Base-by-base conservation (phyloP, 1,140 invertebrate species). In the Leptonema lineaticorne region DNA sequence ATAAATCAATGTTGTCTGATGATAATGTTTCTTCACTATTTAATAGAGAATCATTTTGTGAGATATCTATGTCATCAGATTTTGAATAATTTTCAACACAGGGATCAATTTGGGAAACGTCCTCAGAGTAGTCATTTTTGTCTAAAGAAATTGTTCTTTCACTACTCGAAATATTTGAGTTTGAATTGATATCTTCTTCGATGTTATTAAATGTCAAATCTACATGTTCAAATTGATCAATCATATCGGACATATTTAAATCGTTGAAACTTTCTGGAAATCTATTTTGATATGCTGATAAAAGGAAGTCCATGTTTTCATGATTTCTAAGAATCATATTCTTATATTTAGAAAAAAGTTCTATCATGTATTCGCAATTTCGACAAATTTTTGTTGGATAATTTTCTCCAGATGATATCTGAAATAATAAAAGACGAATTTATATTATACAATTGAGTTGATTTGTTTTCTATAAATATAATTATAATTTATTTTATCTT, bases 381-480 rank as follows among this genome's bases (percentile, higher is more conserved):
- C 70, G 71, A 30, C 71, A 73, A 57, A 73, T 69, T 41, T 68
- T 73, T 16, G 2, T 20, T 62, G 71, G 71, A 11, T 71, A 56
- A 63, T 57, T 50, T 7, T 64, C 65, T 63, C 66, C 53, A 11
- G 30, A 56, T 18, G 48, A 30, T 5, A 73, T 24, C 71, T 73
- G 28, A 67, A 72, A 48, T 30, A 62, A 63, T 18, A n/a, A 22
- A 60, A 60, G 5, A 33, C 29, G 29, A 33, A 33, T 33, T 6
- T 16, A 48, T 7, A 16, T 48, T 48, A 48, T 7, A 48, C 2
- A 28, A 57, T 16, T 28, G 14, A 20, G 9, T 48, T 46, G 16
- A 8, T 46, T 16, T 46, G 16, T 46, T 5, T 33, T 33, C 5
- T n/a, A 46, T 8, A 9, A 46, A 46, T 46, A 46, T 16, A 4